Evolutionary conservation across 2,888 invertebrate genomes (phyloP), one percentile per base, ranked within the genome.

Genomic region (Conchocele bisecta): DNA sequence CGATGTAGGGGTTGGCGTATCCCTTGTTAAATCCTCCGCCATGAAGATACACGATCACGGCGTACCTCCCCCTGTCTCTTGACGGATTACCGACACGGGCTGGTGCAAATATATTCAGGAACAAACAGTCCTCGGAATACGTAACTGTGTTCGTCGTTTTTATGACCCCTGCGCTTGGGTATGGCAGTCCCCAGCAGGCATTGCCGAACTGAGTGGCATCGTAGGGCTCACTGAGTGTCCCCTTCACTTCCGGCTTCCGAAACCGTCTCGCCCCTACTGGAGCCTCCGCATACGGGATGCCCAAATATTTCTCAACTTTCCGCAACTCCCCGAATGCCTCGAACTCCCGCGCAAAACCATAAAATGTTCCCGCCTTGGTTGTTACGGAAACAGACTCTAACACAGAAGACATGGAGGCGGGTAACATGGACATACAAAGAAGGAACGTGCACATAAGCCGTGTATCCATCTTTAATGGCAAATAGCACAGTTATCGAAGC

Each of bases 11-110:
- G 13, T 57, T 46, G 2, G 96, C 95, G 26, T 97, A 96, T 37
- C 97, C 97, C 86, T 95, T 95, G 95, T 96, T 96, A 91, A 96
- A 97, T 22, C 97, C 96, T 9, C 97, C 97, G 0, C 97, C 97
- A 90, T 97, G 97, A 85, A 97, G 96, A 97, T 97, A 97, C 50
- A 97, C 94, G 78, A 97, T 92, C 86, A 97, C 95, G 59, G 97
- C 96, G 83, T 81, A 48, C 1, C 20, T 41, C 11, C 56, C 54
- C n/a, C n/a, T n/a, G n/a, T n/a, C n/a, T n/a, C n/a, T n/a, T n/a
- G n/a, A n/a, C n/a, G n/a, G n/a, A n/a, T n/a, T n/a, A n/a, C n/a
- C n/a, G n/a, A n/a, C n/a, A n/a, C n/a, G n/a, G 35, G 20, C 20
- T 2, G 98, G 98, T 41, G 96, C 96, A 97, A 97, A 98, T 78